Evolutionary conservation across 2,113 vertebrate genomes (phyloP).

Genomic region (Australoheros scitulus): DNA sequence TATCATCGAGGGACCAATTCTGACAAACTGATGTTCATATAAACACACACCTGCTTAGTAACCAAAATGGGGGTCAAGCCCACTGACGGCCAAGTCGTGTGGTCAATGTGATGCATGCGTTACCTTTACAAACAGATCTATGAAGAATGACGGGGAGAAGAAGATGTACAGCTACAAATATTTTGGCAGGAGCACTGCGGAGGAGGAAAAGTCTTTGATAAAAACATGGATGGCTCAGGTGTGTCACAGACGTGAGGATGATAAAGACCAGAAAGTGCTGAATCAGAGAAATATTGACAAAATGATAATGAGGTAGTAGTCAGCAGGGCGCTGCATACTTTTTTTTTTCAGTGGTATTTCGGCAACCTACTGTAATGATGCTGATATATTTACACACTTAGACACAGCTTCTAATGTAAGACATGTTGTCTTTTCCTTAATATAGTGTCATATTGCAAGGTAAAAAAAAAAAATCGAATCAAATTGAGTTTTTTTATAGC

Average conservation of each 20-base stretch:
- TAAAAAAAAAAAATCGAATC: conserved; percentile 19
- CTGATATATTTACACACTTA: conserved; percentile 75
- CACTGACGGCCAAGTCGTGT: conserved; percentile 63
- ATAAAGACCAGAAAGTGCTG: conserved; percentile 50
- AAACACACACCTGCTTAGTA: conserved; percentile 71
- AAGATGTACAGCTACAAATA: conserved; percentile 69
- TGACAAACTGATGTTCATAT: conserved; percentile 75
- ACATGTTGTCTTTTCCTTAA: conserved; percentile 59
- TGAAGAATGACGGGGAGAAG: conserved; percentile 57
- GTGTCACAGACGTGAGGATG: conserved; percentile 57
- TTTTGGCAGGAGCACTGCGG: conserved; percentile 72
- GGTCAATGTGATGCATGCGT: conserved; percentile 74
- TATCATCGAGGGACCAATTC: conserved; percentile 78
- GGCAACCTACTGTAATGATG: conserved; percentile 71
- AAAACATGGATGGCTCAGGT: conserved; percentile 69
- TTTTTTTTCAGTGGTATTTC: conserved; percentile 69
- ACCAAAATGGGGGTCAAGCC: conserved; percentile 55
- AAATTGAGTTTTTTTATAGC: conserved; percentile 20
- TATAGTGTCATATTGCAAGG: conserved; percentile 54
- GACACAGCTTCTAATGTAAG: conserved; percentile 64
- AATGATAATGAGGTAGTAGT: conserved; percentile 80
- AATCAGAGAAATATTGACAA: conserved; percentile 66
- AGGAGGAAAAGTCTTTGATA: conserved; percentile 37
- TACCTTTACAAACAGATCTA: conserved; percentile 71
- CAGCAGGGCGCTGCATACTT: conserved; percentile 80